phyloP scores from a whole-genome alignment of 2,888 invertebrate species.

The Agonopterix arenella region DNA sequence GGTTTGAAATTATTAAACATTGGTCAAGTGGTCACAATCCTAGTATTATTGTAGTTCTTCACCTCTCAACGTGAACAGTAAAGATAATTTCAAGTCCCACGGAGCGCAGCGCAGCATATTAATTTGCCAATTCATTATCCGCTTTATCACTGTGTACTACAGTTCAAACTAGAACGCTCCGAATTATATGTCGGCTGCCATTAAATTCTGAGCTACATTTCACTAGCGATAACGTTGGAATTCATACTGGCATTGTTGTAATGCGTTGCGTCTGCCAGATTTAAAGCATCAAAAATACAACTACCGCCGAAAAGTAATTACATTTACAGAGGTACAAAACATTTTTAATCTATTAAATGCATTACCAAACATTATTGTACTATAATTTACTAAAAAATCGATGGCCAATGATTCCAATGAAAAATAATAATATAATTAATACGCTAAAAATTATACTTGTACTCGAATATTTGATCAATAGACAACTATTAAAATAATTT shows the following conservation, averaged over 20 bases:
- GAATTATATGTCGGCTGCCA: too few relatives aligned
- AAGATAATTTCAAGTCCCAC: conserved; percentile 8
- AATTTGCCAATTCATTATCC: too few relatives aligned
- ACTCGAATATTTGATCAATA: conserved; percentile 51
- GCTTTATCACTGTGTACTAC: too few relatives aligned
- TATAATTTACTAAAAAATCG: conserved; percentile 28
- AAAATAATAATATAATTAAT: conserved; percentile 18
- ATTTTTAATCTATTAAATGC: conserved; percentile 60
- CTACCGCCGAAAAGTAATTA: conserved; percentile 30
- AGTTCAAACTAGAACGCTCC: too few relatives aligned
- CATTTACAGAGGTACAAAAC: conserved; percentile 15
- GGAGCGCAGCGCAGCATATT: too few relatives aligned
- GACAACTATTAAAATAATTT: conserved; percentile 56
- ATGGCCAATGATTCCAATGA: conserved; percentile 26
- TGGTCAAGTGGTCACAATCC: conserved; percentile 9
- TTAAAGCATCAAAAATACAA: conserved; percentile 5
- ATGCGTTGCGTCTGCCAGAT: too few relatives aligned
- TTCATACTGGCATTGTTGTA: too few relatives aligned
- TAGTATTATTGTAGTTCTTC: conserved; percentile 10
- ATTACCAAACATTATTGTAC: conserved; percentile 57
- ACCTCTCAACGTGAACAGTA: conserved; percentile 23
- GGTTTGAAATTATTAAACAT: not conserved
- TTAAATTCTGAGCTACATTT: too few relatives aligned
- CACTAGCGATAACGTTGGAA: too few relatives aligned
- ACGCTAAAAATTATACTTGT: conserved; percentile 32